Evolutionary conservation across 2,113 vertebrate genomes (phyloP).

Genomic region (Columbina picui): DNA sequence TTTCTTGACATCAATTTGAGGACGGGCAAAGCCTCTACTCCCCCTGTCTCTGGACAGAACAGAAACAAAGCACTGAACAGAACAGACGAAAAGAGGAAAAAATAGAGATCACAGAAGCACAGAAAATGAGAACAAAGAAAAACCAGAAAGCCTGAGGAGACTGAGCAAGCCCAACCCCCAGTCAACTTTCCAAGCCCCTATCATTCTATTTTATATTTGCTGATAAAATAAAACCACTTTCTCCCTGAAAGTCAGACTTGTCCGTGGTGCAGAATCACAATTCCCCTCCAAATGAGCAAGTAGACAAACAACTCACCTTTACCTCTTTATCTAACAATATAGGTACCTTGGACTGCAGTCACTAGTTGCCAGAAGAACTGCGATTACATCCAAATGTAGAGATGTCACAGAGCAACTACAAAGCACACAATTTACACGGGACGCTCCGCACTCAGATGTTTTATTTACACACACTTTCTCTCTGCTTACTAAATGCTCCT

Average conservation of each 20-base stretch:
- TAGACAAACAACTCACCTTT: neutral
- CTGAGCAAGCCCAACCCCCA: neutral
- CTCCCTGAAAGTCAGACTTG: neutral
- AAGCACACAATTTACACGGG: accelerated
- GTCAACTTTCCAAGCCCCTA: neutral
- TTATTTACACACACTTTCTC: neutral
- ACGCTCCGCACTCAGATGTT: neutral
- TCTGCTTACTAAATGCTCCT: neutral
- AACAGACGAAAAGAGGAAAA: neutral
- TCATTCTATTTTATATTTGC: neutral
- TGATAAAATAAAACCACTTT: neutral
- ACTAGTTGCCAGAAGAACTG: neutral
- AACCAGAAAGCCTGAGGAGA: neutral
- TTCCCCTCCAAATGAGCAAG: neutral
- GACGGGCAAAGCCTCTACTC: neutral
- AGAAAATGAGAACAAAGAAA: accelerated
- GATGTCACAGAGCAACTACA: neutral
- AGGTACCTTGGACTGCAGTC: neutral
- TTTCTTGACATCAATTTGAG: neutral
- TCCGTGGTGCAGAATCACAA: neutral
- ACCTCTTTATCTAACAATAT: accelerated
- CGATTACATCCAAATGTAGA: neutral
- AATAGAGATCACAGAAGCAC: neutral
- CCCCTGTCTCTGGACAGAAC: neutral
- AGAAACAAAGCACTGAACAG: neutral